phyloP scores from a whole-genome alignment of 2,797 vertebrate genomes.

The Coilia nasus region DNA sequence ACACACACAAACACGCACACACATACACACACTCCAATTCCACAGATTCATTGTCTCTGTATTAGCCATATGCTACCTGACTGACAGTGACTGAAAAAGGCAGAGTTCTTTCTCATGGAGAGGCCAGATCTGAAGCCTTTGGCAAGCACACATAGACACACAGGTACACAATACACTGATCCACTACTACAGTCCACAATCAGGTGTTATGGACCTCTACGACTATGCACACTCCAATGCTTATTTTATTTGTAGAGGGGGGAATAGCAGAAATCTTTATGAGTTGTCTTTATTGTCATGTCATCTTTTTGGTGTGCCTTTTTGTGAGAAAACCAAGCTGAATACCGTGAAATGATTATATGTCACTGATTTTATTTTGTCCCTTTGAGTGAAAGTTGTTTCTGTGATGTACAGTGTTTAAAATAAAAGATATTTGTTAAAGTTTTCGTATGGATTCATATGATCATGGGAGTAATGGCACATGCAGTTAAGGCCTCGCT shows the following conservation, averaged over 20 bases:
- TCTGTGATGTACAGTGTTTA: constrained; percentile 11
- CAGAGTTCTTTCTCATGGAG: background rate
- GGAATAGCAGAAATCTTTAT: background rate
- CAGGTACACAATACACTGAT: background rate
- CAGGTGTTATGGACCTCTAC: background rate
- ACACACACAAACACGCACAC: constrained; percentile 34
- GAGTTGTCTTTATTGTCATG: background rate
- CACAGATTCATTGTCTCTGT: background rate
- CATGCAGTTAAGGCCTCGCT: background rate
- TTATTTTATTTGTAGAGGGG: background rate
- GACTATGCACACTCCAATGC: background rate
- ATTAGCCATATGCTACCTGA: background rate
- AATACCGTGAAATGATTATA: background rate
- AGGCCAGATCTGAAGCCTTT: background rate
- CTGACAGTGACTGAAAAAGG: background rate
- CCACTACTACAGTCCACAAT: background rate
- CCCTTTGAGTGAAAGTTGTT: constrained; percentile 10
- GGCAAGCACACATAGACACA: background rate
- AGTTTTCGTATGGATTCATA: background rate
- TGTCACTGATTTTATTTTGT: background rate
- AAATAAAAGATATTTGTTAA: constrained; percentile 12
- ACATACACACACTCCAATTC: constrained; percentile 25
- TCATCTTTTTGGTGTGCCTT: background rate
- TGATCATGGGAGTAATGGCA: background rate
- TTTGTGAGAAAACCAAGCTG: background rate